Evolutionary conservation across 2,113 vertebrate species (phyloP), one percentile per base, ranked within the genome.

Genomic region (Cairina moschata): DNA sequence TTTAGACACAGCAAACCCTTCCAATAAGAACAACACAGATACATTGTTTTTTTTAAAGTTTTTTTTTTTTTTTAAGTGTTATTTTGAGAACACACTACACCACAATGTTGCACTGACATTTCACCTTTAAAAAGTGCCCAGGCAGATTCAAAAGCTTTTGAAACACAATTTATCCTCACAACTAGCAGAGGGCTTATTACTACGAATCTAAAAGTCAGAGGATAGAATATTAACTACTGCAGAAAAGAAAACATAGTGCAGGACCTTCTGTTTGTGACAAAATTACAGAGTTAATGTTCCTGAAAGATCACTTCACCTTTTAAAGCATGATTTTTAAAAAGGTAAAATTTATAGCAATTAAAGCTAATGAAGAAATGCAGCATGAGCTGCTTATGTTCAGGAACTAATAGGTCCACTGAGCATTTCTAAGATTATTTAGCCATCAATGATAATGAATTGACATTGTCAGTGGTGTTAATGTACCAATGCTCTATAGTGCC

Each of bases 361-460:
- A 98, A 98, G 94, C 98, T 98, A 98, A 98, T 98, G 98, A 98
- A 98, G 98, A 98, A 98, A 98, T 98, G 97, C 98, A 97, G 98
- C 97, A 97, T 97, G 97, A 97, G 97, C 98, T 98, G 98, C 97
- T 98, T 98, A 98, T 98, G 96, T 97, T 97, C 98, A 96, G 98
- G 98, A 98, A 98, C 98, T 98, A 98, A 98, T 98, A 98, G 98
- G 98, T 97, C 98, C 98, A 97, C 97, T 94, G 98, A 98, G 98
- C 98, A 97, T 98, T 97, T 97, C 96, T 91, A 94, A 97, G 97
- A 98, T 97, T 98, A 98, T 98, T 97, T 98, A 97, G 97, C 98
- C 98, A 98, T 98, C 98, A 98, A 95, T 97, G 98, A 97, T 98
- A 98, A 98, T 98, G 97, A 98, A 98, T 97, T 97, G 98, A 98